Evolutionary conservation across 1,140 invertebrate species (phyloP).

Genomic region (Halesus radiatus): DNA sequence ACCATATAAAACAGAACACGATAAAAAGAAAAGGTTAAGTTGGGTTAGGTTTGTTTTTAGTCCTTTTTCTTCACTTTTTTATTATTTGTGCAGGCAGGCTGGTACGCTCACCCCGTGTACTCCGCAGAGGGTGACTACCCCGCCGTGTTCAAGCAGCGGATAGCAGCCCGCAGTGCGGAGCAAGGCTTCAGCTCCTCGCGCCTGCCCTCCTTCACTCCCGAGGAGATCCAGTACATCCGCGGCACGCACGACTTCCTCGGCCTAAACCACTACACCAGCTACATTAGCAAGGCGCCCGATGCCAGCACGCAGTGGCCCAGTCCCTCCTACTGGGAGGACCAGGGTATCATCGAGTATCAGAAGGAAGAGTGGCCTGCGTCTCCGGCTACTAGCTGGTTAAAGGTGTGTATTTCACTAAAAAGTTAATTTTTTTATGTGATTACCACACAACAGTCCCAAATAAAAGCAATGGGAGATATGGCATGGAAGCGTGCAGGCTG

Average conservation of each 20-base stretch:
- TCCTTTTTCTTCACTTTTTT: too few relatives aligned
- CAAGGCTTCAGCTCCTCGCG: conserved; percentile 60
- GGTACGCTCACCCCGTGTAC: conserved; percentile 61
- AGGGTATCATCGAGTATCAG: conserved; percentile 41
- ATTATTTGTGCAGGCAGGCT: conserved; percentile 59
- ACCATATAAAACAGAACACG: too few relatives aligned
- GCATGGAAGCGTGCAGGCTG: too few relatives aligned
- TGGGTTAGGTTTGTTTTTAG: too few relatives aligned
- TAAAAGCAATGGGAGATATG: too few relatives aligned
- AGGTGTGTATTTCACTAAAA: conserved; percentile 30
- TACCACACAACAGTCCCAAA: too few relatives aligned
- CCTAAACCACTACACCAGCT: conserved; percentile 55
- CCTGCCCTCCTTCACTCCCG: conserved; percentile 60
- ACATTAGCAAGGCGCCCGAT: conserved; percentile 44
- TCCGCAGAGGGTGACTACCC: conserved; percentile 61
- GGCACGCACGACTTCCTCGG: conserved; percentile 65
- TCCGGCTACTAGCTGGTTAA: conserved; percentile 49
- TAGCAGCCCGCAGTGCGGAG: conserved; percentile 59
- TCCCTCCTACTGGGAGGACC: conserved; percentile 47
- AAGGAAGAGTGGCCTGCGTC: conserved; percentile 47
- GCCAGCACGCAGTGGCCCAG: not conserved
- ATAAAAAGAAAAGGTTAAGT: too few relatives aligned
- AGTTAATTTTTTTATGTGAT: too few relatives aligned
- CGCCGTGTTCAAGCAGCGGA: conserved; percentile 58
- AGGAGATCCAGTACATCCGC: conserved; percentile 72